These are phyloP conservation scores for Hassar affinis DNA, from an alignment of 2,113 vertebrate species.

Conservation along the genomic window DNA sequence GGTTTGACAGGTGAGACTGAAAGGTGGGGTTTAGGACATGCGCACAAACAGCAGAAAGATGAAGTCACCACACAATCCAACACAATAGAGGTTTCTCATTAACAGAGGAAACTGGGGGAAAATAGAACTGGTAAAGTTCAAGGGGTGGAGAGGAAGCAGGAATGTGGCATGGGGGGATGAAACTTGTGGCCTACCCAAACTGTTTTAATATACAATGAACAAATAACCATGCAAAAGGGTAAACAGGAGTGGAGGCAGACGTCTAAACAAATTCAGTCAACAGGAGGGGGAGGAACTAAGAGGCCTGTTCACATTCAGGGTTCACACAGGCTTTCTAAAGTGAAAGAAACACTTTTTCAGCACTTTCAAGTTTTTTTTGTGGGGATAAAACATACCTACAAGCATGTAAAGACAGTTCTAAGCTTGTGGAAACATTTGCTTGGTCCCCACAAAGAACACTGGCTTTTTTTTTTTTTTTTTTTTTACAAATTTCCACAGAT, in stretches of 20 bases:
- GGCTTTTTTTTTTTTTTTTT: not conserved
- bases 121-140: not conserved
- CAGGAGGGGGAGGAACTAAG: slow-evolving; percentile 14
- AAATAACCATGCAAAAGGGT: slow-evolving; percentile 26
- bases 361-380: not conserved
- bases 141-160: not conserved
- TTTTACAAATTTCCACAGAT: no score
- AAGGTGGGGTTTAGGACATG: slow-evolving; percentile 11
- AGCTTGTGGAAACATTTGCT: not conserved
- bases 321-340: not conserved
- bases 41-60: not conserved
- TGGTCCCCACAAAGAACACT: not conserved
- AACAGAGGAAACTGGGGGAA: not conserved
- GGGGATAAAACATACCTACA: not conserved
- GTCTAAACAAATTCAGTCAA: slow-evolving; percentile 14
- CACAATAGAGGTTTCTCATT: no score
- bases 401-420: not conserved
- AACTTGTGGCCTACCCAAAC: slow-evolving; percentile 7
- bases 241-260: not conserved
- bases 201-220: slow-evolving; percentile 27
- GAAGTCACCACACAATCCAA: slow-evolving; percentile 25
- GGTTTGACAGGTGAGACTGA: slow-evolving; percentile 2
- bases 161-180: not conserved
- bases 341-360: not conserved
- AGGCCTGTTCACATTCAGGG: slow-evolving; percentile 17